These are phyloP conservation scores for Drosophila meridiana DNA, from an alignment of 2,888 invertebrate genomes.

Conservation along the genomic window DNA sequence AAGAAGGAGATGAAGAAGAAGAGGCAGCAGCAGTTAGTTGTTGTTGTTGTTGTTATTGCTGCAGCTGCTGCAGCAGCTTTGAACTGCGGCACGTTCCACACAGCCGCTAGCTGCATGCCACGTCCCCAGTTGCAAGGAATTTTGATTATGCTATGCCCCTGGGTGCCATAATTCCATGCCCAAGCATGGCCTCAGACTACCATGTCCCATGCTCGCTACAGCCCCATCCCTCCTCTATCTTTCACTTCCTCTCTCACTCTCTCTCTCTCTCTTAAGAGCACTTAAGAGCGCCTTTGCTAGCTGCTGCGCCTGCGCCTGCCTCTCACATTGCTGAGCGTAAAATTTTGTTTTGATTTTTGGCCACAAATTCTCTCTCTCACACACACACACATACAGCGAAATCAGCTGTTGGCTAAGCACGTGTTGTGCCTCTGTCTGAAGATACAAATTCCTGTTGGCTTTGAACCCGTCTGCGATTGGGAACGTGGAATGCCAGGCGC, in stretches of 20 bases:
- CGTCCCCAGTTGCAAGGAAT: conserved; percentile 84
- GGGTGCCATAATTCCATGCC: conserved; percentile 84
- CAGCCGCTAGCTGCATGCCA: conserved; percentile 64
- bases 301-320: conserved; percentile 32
- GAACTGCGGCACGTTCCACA: conserved; percentile 55
- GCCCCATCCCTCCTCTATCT: neutral
- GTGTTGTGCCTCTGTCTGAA: conserved; percentile 28
- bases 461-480: conserved; percentile 38
- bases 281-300: conserved; percentile 34
- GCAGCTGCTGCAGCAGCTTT: conserved; percentile 41
- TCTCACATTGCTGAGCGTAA: conserved; percentile 28
- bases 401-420: conserved; percentile 53
- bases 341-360: conserved; percentile 52
- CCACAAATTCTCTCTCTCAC: neutral
- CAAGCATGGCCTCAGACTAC: conserved; percentile 50
- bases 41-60: conserved; percentile 17
- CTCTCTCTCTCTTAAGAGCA: conserved; percentile 39
- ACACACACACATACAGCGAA: neutral
- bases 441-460: conserved; percentile 6
- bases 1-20: conserved; percentile 9
- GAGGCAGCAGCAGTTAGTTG: conserved; percentile 28
- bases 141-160: conserved; percentile 85
- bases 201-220: neutral
- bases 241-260: neutral
- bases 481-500: conserved; percentile 32